Conservation (phyloP, 2,797 vertebrate genomes). For the Nannoperca obscura region DNA sequence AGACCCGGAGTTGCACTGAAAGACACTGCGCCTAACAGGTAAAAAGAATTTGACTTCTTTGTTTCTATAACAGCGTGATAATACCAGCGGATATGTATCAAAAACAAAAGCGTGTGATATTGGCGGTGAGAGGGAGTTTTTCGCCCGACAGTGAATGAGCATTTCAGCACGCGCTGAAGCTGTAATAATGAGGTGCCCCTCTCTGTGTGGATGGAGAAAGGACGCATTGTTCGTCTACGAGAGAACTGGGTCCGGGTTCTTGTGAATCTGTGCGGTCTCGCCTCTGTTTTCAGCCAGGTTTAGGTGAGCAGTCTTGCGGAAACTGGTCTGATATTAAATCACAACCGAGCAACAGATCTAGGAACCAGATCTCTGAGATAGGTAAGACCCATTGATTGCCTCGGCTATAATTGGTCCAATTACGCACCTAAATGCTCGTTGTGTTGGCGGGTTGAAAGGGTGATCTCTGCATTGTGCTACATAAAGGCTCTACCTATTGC, state of each 20-base stretch:
- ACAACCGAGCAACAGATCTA: constrained; percentile 61
- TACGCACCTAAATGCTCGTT: constrained; percentile 13
- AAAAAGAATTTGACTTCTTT: constrained; percentile 52
- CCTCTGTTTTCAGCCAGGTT: constrained; percentile 30
- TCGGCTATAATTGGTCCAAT: constrained; percentile 24
- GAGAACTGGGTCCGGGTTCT: constrained; percentile 52
- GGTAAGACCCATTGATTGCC: constrained; percentile 30
- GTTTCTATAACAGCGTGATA: background rate
- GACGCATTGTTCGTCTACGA: constrained; percentile 79
- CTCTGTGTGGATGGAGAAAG: constrained; percentile 62
- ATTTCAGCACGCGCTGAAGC: constrained; percentile 52
- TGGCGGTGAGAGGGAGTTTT: background rate
- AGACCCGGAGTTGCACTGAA: constrained; percentile 78
- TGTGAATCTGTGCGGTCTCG: constrained; percentile 17
- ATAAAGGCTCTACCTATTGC: constrained; percentile 61
- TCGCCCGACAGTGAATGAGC: constrained; percentile 14
- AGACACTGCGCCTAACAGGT: constrained; percentile 85
- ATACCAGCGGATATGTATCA: background rate
- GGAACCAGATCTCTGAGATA: constrained; percentile 27
- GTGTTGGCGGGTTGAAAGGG: background rate
- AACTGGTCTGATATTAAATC: constrained; percentile 43
- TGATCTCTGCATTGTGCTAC: constrained; percentile 63
- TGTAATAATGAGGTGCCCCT: constrained; percentile 68
- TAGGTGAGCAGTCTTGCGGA: constrained; percentile 16
- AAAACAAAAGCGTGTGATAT: background rate